phyloP scores from a whole-genome alignment of 2,888 invertebrate species.

The Drosophila subquinaria region DNA sequence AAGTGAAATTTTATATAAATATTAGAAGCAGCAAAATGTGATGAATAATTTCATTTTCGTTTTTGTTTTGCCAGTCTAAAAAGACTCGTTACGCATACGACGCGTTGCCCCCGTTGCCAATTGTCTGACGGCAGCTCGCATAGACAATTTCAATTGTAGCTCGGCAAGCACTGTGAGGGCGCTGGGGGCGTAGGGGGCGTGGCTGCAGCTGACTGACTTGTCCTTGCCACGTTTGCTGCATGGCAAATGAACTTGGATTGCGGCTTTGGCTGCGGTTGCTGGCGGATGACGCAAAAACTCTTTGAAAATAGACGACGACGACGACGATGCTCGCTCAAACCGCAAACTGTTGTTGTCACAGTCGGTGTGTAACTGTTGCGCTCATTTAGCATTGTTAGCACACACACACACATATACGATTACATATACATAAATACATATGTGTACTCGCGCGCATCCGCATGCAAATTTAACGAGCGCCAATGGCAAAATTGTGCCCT shows the following conservation, averaged over 20 bases:
- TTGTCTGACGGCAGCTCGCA: conserved; percentile 49
- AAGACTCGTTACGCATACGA: conserved; percentile 42
- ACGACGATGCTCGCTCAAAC: conserved; percentile 24
- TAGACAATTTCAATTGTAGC: conserved; percentile 69
- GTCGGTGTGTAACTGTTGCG: conserved; percentile 54
- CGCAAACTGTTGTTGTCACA: conserved; percentile 53
- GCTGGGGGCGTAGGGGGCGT: conserved; percentile 10
- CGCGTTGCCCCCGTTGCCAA: conserved; percentile 31
- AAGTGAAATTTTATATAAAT: conserved; percentile 78
- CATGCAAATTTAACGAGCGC: conserved; percentile 81
- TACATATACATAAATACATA: not conserved
- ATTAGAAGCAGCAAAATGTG: conserved; percentile 51
- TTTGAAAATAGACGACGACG: conserved; percentile 19
- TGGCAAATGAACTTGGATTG: conserved; percentile 68
- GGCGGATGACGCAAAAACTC: conserved; percentile 38
- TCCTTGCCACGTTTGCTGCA: conserved; percentile 76
- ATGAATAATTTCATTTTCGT: conserved; percentile 49
- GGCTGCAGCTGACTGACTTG: conserved; percentile 52
- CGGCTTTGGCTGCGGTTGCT: conserved; percentile 16
- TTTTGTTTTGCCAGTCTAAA: not conserved
- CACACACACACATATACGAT: conserved; percentile 11
- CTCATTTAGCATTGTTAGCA: conserved; percentile 44
- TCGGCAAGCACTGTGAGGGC: conserved; percentile 31
- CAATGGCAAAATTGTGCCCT: conserved; percentile 71
- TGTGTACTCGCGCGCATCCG: conserved; percentile 45